phyloP scores from a whole-genome alignment of 2,797 vertebrate genomes.

The Brachyalestes nurse region DNA sequence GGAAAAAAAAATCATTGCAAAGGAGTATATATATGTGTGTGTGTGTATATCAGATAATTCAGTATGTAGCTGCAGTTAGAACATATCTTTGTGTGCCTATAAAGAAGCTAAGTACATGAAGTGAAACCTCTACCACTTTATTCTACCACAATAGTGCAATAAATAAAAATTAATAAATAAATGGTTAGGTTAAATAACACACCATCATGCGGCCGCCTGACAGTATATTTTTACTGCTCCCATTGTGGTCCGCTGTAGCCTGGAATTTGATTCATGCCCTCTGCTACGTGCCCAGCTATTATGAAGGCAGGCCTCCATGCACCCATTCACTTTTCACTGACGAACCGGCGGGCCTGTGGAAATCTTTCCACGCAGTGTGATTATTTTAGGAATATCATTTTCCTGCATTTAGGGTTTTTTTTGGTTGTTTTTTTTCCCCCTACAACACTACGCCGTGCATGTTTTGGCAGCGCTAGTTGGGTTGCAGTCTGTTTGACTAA shows the following conservation, averaged over 20 bases:
- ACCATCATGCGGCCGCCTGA: not conserved
- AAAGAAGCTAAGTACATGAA: no score
- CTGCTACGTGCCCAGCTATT: not conserved
- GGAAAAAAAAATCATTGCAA: no score
- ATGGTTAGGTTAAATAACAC: not conserved
- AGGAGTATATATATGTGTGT: no score
- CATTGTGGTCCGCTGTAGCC: not conserved
- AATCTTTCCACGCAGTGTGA: conserved; percentile 38
- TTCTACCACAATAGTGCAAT: no score
- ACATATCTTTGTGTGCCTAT: no score
- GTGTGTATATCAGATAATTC: no score
- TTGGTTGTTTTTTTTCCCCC: conserved; percentile 33
- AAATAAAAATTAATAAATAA: not conserved
- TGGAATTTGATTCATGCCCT: conserved; percentile 3
- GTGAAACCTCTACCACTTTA: no score
- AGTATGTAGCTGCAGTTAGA: no score
- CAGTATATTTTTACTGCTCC: not conserved
- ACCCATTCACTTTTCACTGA: not conserved
- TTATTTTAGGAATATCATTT: conserved; percentile 52
- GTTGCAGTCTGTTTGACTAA: conserved; percentile 80
- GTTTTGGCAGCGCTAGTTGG: conserved; percentile 74
- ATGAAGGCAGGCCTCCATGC: conserved; percentile 2
- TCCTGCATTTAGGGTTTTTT: conserved; percentile 53
- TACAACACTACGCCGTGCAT: conserved; percentile 71
- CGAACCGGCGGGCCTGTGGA: conserved; percentile 11